Base-by-base conservation (phyloP, 2,797 vertebrate genomes). In the Phoebastria nigripes region DNA sequence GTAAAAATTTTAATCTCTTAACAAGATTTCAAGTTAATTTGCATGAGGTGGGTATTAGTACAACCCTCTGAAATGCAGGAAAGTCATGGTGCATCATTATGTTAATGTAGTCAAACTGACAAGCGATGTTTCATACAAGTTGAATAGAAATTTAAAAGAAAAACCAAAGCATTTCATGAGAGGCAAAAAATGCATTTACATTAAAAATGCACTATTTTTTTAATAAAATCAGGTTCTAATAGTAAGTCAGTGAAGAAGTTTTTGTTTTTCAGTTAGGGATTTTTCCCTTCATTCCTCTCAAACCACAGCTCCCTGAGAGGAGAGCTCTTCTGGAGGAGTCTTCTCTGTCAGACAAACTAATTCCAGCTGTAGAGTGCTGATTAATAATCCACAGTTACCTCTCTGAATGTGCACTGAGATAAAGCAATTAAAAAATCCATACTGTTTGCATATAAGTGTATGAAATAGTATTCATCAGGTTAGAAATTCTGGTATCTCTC, bases 151-250 rank as follows among this genome's bases (percentile, higher is more conserved):
- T 33, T n/a, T 56, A 26, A 52, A 39, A 49, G 51, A 14, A 77
- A 58, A 78, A 56, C 0, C 5, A 37, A 58, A 35, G 1, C 3
- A 55, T 42, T 39, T 31, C 0, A 28, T 52, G 24, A 56, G 7
- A 59, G 2, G 10, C 1, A 66, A 76, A 82, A 56, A 51, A 12
- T 17, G 2, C 1, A 37, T 66, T 92, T 42, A 44, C 4, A 7
- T 46, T 74, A 66, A 39, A 73, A 74, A 37, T n/a, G 4, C 3
- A 17, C 3, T 52, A 8, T 5, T 52, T 51, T 52, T 19, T 2
- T 2, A 37, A 49, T 4, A 58, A 55, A 74, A 54, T 33, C 22
- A 35, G 1, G 6, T 81, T 74, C 10, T 31, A 46, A 8, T 52
- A 66, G 1, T 24, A 71, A 55, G 15, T n/a, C 5, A 28, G 17